Conservation (phyloP, 2,113 vertebrate genomes). For the Opisthocomus hoazin region DNA sequence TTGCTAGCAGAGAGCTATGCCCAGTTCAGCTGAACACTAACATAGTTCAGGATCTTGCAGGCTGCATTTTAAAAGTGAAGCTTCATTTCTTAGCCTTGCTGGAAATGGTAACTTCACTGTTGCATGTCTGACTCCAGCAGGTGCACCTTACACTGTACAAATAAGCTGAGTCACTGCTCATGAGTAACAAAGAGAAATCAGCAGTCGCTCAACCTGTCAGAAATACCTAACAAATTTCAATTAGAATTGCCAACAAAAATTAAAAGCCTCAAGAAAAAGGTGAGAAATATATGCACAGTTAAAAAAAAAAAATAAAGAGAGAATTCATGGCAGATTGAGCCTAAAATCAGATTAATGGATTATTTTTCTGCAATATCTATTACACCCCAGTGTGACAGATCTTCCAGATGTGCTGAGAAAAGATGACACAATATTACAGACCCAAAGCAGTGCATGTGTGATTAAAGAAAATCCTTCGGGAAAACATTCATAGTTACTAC, state of each 20-base stretch:
- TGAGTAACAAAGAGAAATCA: background rate
- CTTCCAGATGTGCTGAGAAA: background rate
- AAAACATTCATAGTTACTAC: background rate
- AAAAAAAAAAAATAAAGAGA: background rate
- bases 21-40: background rate
- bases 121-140: background rate
- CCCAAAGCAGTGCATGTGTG: background rate
- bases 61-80: background rate
- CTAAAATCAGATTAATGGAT: constrained; percentile 39
- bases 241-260: background rate
- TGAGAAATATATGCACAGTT: background rate
- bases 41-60: background rate
- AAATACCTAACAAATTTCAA: background rate
- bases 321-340: background rate
- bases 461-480: background rate
- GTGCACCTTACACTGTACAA: background rate
- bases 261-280: background rate
- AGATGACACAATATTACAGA: background rate
- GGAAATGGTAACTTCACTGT: background rate
- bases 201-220: background rate
- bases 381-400: background rate
- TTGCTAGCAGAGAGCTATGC: background rate
- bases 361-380: background rate
- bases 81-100: background rate
- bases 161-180: constrained; percentile 18